Evolutionary conservation across 2,113 vertebrate species (phyloP), one percentile per base, ranked within the genome.

Genomic region (Rhynchopsitta pachyrhyncha): DNA sequence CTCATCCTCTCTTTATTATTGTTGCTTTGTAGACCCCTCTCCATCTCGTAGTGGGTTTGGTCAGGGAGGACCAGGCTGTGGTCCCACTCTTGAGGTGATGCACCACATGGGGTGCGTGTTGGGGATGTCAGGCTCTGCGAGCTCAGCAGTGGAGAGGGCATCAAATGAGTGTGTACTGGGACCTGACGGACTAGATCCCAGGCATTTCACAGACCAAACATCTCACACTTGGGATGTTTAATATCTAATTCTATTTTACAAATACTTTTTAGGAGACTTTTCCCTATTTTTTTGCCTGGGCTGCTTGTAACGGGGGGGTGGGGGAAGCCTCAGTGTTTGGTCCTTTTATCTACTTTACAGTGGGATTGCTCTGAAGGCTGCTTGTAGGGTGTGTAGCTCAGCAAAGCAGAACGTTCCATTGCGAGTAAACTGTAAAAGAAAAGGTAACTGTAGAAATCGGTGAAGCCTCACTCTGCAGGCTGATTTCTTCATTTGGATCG

Each of bases 11-110:
- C 49, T 33, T 62, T 20, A 3, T 31, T 6, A 1, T 39, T 73
- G 9, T 12, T 35, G 18, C 17, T 53, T 39, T 55, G 39, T 19
- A 12, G 4, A 6, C 17, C 6, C 9, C 16, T 78, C 44, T 46
- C 33, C 7, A 5, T 6, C 49, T 44, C 18, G 1, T 0, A 3
- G 13, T 1, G 0, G 6, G 68, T 46, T 70, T 3, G 16, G 52
- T 16, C 50, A 62, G 47, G 53, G 31, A 85, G 37, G 24, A 28
- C 10, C 33, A 42, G 55, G 13, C 50, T 47, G 71, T 1, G 17
- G 33, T 39, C 46, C 55, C 4, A 4, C 14, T 37, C 31, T 47
- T 0, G 1, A 25, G 42, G 4, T 11, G 52, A 17, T n/a, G 64
- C 35, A 33, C 19, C n/a, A 62, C 13, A 5, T 7, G 15, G 49